Evolutionary conservation across 2,113 vertebrate species (phyloP), one percentile per base, ranked within the genome.

Genomic region (Pomatorhinus ruficollis): DNA sequence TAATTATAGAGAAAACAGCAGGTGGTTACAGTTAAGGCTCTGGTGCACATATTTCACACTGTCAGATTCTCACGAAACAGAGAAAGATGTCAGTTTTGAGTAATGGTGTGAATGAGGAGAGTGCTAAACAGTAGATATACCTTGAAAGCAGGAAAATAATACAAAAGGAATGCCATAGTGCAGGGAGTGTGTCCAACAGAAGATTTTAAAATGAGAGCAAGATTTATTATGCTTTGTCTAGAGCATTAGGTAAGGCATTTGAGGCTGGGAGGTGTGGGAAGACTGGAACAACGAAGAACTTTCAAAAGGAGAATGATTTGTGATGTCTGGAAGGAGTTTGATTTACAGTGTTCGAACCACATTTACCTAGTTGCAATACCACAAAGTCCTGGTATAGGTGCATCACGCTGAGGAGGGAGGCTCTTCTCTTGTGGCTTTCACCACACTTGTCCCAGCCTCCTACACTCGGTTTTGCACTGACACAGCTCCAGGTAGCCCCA

Each of bases 1-100:
- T 85, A 89, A 76, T 74, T 91, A 64, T 35, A 84, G 81, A 85
- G 65, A 94, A 93, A 91, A 87, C 21, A 72, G 72, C 53, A 92
- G 79, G 79, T 71, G 42, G 35, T 66, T 85, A 85, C 78, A 89
- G 74, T 65, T 80, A 27, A 56, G 47, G 64, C 86, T 68, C 85
- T 96, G 52, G 68, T 56, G 18, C 56, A 45, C 33, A n/a, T 40
- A 33, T 87, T 87, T 94, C 87, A 71, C 57, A 33, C 68, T 28
- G 61, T 65, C 72, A 60, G 44, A 94, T 78, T 63, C 79, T 64
- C 15, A 8, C 0, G 0, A 81, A 93, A 82, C 30, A 71, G 44
- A 79, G 53, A 70, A 91, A 91, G 22, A 63, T 10, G 22, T 37
- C 7, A 2, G 14, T 53, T 93, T 92, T 78, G 61, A 91, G 37